Conservation (phyloP, 2,113 vertebrate genomes). For the Scartelaos histophorus region DNA sequence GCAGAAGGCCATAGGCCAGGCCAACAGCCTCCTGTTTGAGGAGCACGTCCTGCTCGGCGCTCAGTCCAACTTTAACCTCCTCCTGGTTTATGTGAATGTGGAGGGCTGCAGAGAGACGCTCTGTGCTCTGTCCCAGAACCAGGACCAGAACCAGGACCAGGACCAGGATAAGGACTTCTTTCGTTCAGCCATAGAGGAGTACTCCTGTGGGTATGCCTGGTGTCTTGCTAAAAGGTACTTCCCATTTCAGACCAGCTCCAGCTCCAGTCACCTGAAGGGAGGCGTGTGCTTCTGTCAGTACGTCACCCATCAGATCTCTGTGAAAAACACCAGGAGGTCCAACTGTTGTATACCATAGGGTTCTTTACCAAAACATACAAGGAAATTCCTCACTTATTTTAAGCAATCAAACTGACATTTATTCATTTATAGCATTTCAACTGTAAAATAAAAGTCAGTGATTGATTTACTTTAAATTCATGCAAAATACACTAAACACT, state of each 20-base stretch:
- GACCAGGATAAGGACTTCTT: background rate
- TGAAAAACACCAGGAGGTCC: background rate
- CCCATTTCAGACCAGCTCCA: background rate
- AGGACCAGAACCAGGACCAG: too few relatives aligned
- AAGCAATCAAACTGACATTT: too few relatives aligned
- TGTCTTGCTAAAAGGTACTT: background rate
- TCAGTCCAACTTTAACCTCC: slow-evolving; percentile 20
- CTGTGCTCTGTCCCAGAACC: background rate
- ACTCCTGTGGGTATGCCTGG: background rate
- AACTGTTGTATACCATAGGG: background rate
- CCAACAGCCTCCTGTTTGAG: slow-evolving; percentile 51
- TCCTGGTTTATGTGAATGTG: background rate
- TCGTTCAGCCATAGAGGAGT: background rate
- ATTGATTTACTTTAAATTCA: too few relatives aligned
- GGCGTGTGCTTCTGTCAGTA: slow-evolving; percentile 60
- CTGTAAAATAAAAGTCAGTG: too few relatives aligned
- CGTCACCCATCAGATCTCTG: background rate
- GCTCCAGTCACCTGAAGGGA: slow-evolving; percentile 16
- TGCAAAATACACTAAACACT: too few relatives aligned
- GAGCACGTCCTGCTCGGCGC: slow-evolving; percentile 59
- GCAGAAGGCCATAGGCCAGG: slow-evolving; percentile 35
- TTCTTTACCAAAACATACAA: too few relatives aligned
- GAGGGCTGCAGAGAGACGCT: background rate
- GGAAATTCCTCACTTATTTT: too few relatives aligned
- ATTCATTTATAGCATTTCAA: too few relatives aligned